These are phyloP conservation scores for Phrynocephalus versicolor DNA, from an alignment of 2,113 vertebrate species.

Conservation along the genomic window DNA sequence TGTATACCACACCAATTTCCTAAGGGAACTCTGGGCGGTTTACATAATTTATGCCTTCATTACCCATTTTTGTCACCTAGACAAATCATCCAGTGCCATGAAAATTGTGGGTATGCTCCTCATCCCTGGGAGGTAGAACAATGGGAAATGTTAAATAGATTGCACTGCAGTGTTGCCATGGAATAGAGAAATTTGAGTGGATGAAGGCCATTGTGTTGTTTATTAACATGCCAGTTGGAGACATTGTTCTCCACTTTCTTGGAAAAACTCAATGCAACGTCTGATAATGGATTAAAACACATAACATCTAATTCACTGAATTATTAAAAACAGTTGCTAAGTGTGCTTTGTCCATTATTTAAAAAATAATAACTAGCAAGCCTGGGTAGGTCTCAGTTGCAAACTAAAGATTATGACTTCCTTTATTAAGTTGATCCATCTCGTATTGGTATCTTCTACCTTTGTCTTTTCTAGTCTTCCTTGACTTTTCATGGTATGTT, in stretches of 20 bases:
- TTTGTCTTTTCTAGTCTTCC: too few species aligned
- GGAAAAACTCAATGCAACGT: background rate
- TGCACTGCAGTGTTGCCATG: background rate
- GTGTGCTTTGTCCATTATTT: background rate
- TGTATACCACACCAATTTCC: too few species aligned
- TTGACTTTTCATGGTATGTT: too few species aligned
- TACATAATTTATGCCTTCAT: background rate
- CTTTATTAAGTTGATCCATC: too few species aligned
- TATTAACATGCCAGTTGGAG: background rate
- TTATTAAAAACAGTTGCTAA: background rate
- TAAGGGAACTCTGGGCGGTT: too few species aligned
- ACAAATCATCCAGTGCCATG: background rate
- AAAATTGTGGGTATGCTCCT: background rate
- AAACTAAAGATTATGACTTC: too few species aligned
- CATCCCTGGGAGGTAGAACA: background rate
- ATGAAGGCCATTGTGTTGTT: background rate
- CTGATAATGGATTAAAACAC: background rate
- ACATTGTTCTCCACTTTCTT: background rate
- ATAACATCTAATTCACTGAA: background rate
- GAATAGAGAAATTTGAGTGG: background rate
- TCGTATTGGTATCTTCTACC: too few species aligned
- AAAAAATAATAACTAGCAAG: too few species aligned
- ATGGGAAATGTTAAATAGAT: background rate
- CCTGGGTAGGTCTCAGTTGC: too few species aligned
- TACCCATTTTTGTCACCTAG: background rate